Evolutionary conservation across 2,888 invertebrate genomes (phyloP).

Genomic region (Lapara coniferarum): DNA sequence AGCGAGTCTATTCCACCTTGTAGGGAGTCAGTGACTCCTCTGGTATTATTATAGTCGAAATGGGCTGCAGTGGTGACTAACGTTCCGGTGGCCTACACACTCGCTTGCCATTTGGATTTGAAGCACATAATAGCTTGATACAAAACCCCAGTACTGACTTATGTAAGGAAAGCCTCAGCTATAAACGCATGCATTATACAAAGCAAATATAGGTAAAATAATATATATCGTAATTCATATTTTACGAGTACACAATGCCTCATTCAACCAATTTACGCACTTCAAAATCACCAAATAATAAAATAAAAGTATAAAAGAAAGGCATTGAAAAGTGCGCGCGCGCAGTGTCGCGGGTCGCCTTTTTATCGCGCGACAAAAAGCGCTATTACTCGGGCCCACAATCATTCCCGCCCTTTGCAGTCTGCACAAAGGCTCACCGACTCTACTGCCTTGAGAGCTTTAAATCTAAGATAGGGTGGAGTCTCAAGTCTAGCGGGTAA

Average conservation of each 20-base stretch:
- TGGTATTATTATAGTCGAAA: too few species aligned
- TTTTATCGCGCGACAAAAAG: constrained; percentile 69
- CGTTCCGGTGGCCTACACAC: too few species aligned
- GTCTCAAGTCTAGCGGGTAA: constrained; percentile 43
- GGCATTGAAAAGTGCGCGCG: constrained; percentile 34
- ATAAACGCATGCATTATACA: too few species aligned
- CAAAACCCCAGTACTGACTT: too few species aligned
- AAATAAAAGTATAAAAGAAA: background rate
- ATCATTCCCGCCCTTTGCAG: constrained; percentile 62
- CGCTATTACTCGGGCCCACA: constrained; percentile 62
- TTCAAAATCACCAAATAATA: background rate
- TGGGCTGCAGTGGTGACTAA: too few species aligned
- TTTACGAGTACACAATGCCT: background rate
- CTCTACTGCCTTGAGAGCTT: constrained; percentile 53
- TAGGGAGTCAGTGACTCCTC: too few species aligned
- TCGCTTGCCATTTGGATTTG: too few species aligned
- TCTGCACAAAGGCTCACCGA: constrained; percentile 65
- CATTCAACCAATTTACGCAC: constrained; percentile 3
- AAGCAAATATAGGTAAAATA: too few species aligned
- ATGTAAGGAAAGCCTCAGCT: too few species aligned
- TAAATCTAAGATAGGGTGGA: constrained; percentile 44
- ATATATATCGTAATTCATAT: background rate
- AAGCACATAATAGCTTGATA: too few species aligned
- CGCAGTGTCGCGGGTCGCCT: constrained; percentile 52
- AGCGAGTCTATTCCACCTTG: too few species aligned